Conservation (phyloP, 2,797 vertebrate genomes). For the Rallus crepitans region DNA sequence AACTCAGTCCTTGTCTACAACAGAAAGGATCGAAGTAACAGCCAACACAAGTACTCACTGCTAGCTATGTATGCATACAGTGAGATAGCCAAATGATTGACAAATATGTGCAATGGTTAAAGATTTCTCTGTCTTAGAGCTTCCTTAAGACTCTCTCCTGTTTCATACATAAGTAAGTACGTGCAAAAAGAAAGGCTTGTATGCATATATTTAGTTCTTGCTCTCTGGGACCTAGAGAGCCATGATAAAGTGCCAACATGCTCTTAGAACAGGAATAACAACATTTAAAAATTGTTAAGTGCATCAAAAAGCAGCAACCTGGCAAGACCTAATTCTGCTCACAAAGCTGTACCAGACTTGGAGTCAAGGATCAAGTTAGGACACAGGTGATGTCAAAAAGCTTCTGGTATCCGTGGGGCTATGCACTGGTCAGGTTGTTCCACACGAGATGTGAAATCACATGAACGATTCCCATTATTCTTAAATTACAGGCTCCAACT, state of each 20-base stretch:
- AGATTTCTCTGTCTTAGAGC: background rate
- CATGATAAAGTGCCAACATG: background rate
- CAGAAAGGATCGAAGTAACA: background rate
- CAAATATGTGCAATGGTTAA: background rate
- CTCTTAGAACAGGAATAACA: background rate
- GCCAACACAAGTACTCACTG: background rate
- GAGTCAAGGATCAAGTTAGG: background rate
- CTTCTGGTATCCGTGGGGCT: background rate
- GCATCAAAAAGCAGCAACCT: background rate
- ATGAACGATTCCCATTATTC: background rate
- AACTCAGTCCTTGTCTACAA: background rate
- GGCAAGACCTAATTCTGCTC: background rate
- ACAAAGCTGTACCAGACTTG: background rate
- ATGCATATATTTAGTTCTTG: background rate
- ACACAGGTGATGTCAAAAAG: background rate
- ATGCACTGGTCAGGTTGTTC: background rate
- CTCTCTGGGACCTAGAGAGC: background rate
- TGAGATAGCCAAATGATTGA: background rate
- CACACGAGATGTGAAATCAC: background rate
- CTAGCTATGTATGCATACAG: background rate
- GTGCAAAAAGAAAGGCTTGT: background rate
- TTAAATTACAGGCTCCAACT: background rate
- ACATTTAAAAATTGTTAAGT: background rate
- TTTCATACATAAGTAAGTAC: background rate
- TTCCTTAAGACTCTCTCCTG: background rate